Percentiles rank a stretch among this genome's conserved stretches.
phyloP scores from a whole-genome alignment of 2,113 vertebrate species.

The Eonycteris spelaea region DNA sequence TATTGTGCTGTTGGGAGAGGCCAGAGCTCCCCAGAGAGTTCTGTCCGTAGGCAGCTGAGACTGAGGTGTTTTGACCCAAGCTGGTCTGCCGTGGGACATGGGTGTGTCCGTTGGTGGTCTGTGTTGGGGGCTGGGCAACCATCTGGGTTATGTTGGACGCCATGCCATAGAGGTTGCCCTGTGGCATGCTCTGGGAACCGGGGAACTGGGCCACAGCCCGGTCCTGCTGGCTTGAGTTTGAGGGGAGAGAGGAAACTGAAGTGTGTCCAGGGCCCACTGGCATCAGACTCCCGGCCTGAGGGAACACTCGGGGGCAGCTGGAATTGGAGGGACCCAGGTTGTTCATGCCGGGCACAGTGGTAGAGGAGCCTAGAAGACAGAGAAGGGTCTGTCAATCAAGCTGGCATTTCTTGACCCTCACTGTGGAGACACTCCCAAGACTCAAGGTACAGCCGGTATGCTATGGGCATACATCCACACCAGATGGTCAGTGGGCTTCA shows the following conservation, averaged over 20 bases:
- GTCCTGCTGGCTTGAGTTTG: conserved; percentile 86
- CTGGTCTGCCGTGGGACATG: conserved; percentile 86
- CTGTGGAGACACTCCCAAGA: neutral
- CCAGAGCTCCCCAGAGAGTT: conserved; percentile 84
- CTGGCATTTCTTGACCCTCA: neutral
- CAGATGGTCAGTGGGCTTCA: neutral
- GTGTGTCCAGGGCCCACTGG: conserved; percentile 87
- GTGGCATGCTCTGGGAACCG: conserved; percentile 87
- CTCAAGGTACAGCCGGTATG: neutral
- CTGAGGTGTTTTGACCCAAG: conserved; percentile 77
- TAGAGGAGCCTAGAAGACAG: conserved; percentile 86
- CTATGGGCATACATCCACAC: neutral
- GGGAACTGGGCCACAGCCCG: conserved; percentile 87
- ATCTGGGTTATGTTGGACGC: conserved; percentile 82
- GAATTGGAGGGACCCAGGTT: conserved; percentile 87
- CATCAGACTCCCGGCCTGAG: conserved; percentile 91
- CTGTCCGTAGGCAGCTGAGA: conserved; percentile 89
- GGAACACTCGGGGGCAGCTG: conserved; percentile 90
- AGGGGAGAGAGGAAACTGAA: conserved; percentile 82
- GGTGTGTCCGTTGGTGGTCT: conserved; percentile 81
- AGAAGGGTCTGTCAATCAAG: conserved; percentile 24
- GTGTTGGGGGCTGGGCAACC: conserved; percentile 81
- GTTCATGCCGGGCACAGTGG: conserved; percentile 87
- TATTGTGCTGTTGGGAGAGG: conserved; percentile 87
- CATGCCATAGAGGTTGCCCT: conserved; percentile 88